Conservation (phyloP, 2,113 vertebrate species). For the Stigmatopora nigra region DNA sequence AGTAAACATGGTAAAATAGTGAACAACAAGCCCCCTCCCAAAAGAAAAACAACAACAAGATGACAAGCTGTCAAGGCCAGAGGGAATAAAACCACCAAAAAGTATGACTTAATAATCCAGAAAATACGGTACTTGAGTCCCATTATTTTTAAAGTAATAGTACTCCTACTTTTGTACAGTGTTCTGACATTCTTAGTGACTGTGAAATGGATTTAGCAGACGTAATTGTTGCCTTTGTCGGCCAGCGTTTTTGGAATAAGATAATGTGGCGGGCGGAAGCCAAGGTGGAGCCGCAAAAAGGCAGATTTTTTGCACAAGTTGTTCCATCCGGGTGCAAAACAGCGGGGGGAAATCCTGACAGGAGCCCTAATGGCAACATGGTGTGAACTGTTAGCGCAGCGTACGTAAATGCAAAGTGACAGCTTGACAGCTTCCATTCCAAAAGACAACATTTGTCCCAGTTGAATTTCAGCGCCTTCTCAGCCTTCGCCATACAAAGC, state of each 20-base stretch:
- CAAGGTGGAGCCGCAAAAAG: constrained; percentile 18
- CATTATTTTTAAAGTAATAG: constrained; percentile 3
- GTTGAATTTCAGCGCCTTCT: constrained; percentile 40
- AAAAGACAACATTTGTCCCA: constrained; percentile 42
- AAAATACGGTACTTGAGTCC: constrained; percentile 17
- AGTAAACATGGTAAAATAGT: too few relatives aligned
- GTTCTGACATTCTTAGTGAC: constrained; percentile 23
- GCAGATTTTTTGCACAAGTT: constrained; percentile 32
- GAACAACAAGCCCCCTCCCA: too few relatives aligned
- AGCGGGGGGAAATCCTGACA: constrained; percentile 10
- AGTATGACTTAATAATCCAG: too few relatives aligned
- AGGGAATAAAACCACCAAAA: too few relatives aligned
- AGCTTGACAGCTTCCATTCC: constrained; percentile 52
- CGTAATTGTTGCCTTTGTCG: constrained; percentile 35
- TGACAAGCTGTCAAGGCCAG: too few relatives aligned
- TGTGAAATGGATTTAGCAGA: constrained; percentile 43
- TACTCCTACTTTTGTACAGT: background rate
- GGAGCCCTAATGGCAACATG: constrained; percentile 24
- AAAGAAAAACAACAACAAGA: too few relatives aligned
- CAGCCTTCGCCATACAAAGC: constrained; percentile 25
- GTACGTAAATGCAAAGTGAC: constrained; percentile 47
- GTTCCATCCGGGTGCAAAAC: constrained; percentile 24
- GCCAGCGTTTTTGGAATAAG: constrained; percentile 23
- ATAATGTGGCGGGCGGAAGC: constrained; percentile 16
- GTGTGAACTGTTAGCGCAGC: constrained; percentile 44